Conservation (phyloP, 1,140 invertebrate species). For the Argopecten irradians region DNA sequence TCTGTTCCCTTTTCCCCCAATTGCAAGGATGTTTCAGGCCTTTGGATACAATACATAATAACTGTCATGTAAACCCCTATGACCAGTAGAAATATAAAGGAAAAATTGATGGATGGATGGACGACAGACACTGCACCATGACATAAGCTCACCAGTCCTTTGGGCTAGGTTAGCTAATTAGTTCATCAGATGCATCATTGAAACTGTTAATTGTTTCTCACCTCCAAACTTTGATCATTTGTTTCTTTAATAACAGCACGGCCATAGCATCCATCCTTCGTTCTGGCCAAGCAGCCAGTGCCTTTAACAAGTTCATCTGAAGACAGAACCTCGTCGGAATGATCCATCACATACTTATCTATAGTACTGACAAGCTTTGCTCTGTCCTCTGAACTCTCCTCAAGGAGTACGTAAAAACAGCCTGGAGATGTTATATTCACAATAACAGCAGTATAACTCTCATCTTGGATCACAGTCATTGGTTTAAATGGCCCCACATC, state of each 20-base stretch:
- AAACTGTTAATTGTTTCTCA: not conserved
- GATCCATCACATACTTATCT: not conserved
- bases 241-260: conserved; percentile 27
- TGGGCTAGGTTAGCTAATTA: too few relatives aligned
- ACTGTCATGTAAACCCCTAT: too few relatives aligned
- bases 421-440: not conserved
- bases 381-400: not conserved
- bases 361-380: not conserved
- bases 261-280: not conserved
- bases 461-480: not conserved
- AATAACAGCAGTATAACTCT: not conserved
- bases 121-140: too few relatives aligned
- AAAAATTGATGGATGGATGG: too few relatives aligned
- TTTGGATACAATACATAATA: too few relatives aligned
- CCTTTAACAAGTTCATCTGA: not conserved
- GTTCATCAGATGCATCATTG: too few relatives aligned
- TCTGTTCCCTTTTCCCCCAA: too few relatives aligned
- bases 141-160: too few relatives aligned
- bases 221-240: conserved; percentile 4
- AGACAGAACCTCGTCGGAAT: not conserved
- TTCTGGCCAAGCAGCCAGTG: conserved; percentile 26
- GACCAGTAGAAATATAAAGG: too few relatives aligned
- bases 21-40: too few relatives aligned
- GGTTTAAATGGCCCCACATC: not conserved
- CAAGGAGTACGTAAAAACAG: not conserved